Evolutionary conservation across 1,140 invertebrate genomes (phyloP).

Genomic region (Brachionus asplanchnoidis): DNA sequence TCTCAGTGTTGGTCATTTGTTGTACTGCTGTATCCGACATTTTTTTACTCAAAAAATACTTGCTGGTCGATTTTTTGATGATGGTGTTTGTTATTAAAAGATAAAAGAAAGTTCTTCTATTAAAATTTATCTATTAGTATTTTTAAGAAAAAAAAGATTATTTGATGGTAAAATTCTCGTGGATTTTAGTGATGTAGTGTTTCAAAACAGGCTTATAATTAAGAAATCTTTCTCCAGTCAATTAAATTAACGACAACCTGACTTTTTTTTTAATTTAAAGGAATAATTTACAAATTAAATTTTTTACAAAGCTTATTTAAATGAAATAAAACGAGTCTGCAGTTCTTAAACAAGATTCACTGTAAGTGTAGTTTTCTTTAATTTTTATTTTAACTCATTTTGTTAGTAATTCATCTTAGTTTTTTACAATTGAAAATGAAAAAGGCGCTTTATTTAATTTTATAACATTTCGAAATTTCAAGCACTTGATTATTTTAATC

Average conservation of each 20-base stretch:
- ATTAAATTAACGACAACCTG: neutral
- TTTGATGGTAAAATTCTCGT: no score
- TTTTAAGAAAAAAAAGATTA: neutral
- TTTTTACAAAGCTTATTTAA: neutral
- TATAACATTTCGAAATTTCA: no score
- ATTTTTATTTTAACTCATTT: neutral
- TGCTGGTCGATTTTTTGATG: neutral
- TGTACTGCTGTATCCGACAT: neutral
- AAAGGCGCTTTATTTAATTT: no score
- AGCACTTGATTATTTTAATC: no score
- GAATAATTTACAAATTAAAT: neutral
- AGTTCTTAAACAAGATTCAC: neutral
- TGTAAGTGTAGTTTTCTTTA: neutral
- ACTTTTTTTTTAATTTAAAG: neutral
- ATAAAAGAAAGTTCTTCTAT: no score
- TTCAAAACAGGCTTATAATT: neutral
- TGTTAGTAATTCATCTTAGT: neutral
- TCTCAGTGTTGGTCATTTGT: neutral
- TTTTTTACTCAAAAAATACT: neutral
- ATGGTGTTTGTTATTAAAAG: no score
- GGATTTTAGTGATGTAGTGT: no score
- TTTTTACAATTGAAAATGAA: no score
- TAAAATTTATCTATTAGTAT: no score
- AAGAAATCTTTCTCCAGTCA: neutral
- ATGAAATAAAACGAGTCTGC: neutral